A percentile compares a stretch with the other conserved stretches of the same genome.
Evolutionary conservation across 2,797 vertebrate species (phyloP).

Genomic region (Ctenochaetus hawaiiensis): DNA sequence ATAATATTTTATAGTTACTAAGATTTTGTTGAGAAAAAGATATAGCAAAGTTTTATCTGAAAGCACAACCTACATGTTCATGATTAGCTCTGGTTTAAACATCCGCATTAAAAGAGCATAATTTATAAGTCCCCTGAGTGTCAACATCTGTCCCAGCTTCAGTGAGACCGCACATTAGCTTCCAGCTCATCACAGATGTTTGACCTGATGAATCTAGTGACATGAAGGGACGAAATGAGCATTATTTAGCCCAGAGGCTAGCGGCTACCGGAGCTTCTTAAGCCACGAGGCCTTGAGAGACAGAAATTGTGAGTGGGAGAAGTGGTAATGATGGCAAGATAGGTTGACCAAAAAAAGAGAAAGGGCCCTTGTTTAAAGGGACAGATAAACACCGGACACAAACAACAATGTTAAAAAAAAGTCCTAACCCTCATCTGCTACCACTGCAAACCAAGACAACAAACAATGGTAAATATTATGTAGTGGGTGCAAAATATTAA

Average conservation of each 20-base stretch:
- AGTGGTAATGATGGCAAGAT: slow-evolving; percentile 49
- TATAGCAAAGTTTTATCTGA: not conserved
- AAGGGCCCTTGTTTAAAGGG: slow-evolving; percentile 52
- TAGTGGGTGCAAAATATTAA: not conserved
- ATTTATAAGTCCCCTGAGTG: slow-evolving; percentile 15
- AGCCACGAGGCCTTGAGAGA: slow-evolving; percentile 40
- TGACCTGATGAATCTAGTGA: slow-evolving; percentile 52
- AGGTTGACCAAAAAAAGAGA: slow-evolving; percentile 38
- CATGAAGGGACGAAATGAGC: slow-evolving; percentile 28
- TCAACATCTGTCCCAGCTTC: slow-evolving; percentile 21
- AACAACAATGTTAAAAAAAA: slow-evolving; percentile 55
- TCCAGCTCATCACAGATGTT: slow-evolving; percentile 46
- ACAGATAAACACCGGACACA: slow-evolving; percentile 52
- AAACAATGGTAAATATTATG: not conserved
- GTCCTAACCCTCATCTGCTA: slow-evolving; percentile 27
- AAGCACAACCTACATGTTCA: not conserved
- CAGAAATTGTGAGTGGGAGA: slow-evolving; percentile 28
- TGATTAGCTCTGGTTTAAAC: slow-evolving; percentile 6
- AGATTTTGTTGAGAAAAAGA: not conserved
- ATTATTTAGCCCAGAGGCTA: slow-evolving; percentile 45
- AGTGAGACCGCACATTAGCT: slow-evolving; percentile 10
- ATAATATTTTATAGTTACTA: slow-evolving; percentile 11
- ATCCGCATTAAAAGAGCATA: slow-evolving; percentile 9
- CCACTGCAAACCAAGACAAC: slow-evolving; percentile 12
- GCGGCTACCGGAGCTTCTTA: slow-evolving; percentile 58